Percentiles rank a stretch among this genome's conserved stretches.
These are phyloP conservation scores for Scyliorhinus canicula DNA, from an alignment of 2,797 vertebrate species.

Conservation along the genomic window DNA sequence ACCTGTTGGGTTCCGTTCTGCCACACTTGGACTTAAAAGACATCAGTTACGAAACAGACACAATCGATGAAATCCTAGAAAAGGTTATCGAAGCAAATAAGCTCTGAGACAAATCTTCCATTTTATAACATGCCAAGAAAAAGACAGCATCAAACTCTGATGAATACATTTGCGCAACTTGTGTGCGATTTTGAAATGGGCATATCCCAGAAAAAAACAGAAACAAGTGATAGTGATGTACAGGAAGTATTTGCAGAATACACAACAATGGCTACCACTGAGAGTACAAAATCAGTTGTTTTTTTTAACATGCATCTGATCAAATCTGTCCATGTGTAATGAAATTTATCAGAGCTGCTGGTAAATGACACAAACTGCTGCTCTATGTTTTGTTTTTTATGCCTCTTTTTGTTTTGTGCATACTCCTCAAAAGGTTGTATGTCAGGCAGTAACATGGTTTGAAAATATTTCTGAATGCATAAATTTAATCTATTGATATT, in stretches of 20 bases:
- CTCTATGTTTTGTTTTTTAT: background rate
- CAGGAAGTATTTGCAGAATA: constrained; percentile 1
- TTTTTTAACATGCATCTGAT: background rate
- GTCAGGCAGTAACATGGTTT: background rate
- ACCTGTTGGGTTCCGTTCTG: constrained; percentile 65
- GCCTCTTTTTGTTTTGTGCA: background rate
- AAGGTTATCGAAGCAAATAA: constrained; percentile 69
- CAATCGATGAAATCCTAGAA: constrained; percentile 70
- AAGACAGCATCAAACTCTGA: background rate
- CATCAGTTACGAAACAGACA: constrained; percentile 62
- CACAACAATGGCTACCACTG: background rate
- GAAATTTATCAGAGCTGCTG: background rate
- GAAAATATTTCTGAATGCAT: background rate
- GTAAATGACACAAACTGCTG: background rate
- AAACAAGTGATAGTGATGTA: background rate
- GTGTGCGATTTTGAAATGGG: background rate
- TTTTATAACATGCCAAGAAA: background rate
- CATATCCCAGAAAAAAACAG: background rate
- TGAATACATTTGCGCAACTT: background rate
- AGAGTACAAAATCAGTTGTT: background rate
- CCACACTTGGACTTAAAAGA: constrained; percentile 67
- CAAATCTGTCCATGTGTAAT: background rate
- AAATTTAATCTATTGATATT: background rate
- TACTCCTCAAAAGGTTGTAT: background rate
- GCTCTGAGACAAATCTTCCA: background rate